Base-by-base conservation (phyloP, 2,113 vertebrate genomes). In the Triplophysa rosa region DNA sequence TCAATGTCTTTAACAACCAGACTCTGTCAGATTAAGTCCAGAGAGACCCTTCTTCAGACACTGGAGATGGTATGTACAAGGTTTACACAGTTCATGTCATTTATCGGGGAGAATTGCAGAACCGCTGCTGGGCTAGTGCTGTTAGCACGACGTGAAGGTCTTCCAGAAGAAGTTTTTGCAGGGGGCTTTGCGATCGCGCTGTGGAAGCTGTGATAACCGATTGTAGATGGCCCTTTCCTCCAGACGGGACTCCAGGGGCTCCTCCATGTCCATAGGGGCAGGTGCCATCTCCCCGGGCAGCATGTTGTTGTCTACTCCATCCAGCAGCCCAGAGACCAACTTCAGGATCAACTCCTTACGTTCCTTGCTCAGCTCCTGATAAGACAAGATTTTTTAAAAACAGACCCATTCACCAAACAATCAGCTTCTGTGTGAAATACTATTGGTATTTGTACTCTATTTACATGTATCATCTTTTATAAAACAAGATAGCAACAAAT, bases 161-260 rank as follows among this genome's bases (percentile, higher is more conserved):
- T 97, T 97, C 95, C 95, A 97, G 93, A 95, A 97, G 94, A 96
- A 96, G 87, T 95, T 95, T 88, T 95, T 97, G 88, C 95, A 97
- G 45, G 95, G 94, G 0, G 93, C 93, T 90, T 96, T 96, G 87
- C 95, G 95, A 83, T 95, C 94, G 13, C 95, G 90, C 88, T 94
- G 94, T 7, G 93, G 93, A 71, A 95, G 88, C 26, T 90, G 91
- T 4, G 92, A 86, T n/a, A 94, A 79, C 77, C 88, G 87, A 84
- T 94, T 94, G 84, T 94, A 93, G 81, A 88, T 87, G 0, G 91
- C 93, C 83, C 90, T 83, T 82, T 94, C 94, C 78, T 94, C 92
- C 89, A 95, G 84, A 37, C 92, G 93, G 16, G 89, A 89, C 82
- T 93, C 93, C 21, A 90, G 84, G 1, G 92, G 90, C 11, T 94